Conservation (phyloP, 2,797 vertebrate species). For the Nothura maculosa region DNA sequence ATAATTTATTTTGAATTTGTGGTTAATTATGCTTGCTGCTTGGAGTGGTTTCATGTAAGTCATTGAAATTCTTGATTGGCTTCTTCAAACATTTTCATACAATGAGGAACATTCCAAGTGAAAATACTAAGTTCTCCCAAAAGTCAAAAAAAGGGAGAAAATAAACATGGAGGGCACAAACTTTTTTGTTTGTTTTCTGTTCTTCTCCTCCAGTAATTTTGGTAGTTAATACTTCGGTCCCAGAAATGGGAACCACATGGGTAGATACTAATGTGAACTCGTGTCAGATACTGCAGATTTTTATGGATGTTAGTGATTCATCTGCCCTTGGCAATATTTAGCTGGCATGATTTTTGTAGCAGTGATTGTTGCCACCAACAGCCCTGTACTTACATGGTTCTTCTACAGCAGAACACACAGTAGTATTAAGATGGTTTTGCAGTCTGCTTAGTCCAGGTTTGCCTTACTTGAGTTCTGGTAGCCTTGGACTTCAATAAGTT, state of each 20-base stretch:
- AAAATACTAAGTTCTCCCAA: neutral
- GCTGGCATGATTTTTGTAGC: neutral
- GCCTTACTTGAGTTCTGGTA: neutral
- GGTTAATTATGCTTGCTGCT: constrained; percentile 45
- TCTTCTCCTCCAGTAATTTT: neutral
- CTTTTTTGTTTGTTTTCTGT: neutral
- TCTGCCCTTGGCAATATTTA: constrained; percentile 16
- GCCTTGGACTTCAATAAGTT: neutral
- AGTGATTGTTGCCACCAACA: neutral
- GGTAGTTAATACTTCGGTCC: neutral
- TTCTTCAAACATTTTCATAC: constrained; percentile 10
- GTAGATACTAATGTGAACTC: neutral
- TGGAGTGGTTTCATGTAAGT: constrained; percentile 55
- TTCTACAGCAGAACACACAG: neutral
- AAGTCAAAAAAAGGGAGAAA: neutral
- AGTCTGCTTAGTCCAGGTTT: neutral
- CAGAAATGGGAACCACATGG: neutral
- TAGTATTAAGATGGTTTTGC: neutral
- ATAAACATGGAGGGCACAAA: neutral
- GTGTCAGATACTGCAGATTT: neutral
- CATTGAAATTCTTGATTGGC: constrained; percentile 23
- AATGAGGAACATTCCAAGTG: neutral
- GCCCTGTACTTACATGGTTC: neutral
- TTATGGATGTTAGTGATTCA: constrained; percentile 1
- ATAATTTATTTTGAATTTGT: constrained; percentile 36